Evolutionary conservation across 2,888 invertebrate genomes (phyloP).

Genomic region (Polydrusus tereticollis): DNA sequence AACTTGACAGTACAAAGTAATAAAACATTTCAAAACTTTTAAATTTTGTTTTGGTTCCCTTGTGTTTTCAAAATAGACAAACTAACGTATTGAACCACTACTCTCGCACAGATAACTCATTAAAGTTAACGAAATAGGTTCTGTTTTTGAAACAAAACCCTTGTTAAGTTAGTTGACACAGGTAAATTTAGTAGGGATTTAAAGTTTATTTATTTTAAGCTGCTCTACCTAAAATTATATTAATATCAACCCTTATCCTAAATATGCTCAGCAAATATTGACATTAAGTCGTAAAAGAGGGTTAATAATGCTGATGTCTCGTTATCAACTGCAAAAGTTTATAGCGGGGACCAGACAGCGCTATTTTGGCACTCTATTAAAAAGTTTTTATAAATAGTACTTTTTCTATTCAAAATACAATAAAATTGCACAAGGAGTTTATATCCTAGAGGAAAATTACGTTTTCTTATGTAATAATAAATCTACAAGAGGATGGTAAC

Average conservation of each 20-base stretch:
- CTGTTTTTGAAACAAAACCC: slow-evolving; percentile 24
- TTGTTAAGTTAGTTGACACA: slow-evolving; percentile 25
- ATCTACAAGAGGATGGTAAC: no score
- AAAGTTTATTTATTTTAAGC: slow-evolving; percentile 18
- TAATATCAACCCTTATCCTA: slow-evolving; percentile 9
- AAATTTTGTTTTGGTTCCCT: slow-evolving; percentile 4
- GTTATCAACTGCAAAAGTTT: neutral
- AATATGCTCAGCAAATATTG: slow-evolving; percentile 9
- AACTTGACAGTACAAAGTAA: neutral
- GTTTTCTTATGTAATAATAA: no score
- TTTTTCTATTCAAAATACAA: no score
- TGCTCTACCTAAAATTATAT: slow-evolving; percentile 2
- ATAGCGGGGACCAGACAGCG: no score
- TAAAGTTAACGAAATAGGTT: neutral
- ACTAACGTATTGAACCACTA: neutral
- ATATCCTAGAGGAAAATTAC: no score
- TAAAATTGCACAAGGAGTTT: no score
- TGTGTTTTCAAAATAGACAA: neutral
- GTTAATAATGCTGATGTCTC: neutral
- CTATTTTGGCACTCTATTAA: neutral
- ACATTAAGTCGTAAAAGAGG: neutral
- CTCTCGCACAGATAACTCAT: neutral
- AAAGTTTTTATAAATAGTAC: no score
- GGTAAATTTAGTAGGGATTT: neutral
- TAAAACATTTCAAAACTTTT: neutral